Percentiles rank a stretch among this genome's conserved stretches.
Evolutionary conservation across 1,140 invertebrate genomes (phyloP).

Genomic region (Protaetia brevitarsis): DNA sequence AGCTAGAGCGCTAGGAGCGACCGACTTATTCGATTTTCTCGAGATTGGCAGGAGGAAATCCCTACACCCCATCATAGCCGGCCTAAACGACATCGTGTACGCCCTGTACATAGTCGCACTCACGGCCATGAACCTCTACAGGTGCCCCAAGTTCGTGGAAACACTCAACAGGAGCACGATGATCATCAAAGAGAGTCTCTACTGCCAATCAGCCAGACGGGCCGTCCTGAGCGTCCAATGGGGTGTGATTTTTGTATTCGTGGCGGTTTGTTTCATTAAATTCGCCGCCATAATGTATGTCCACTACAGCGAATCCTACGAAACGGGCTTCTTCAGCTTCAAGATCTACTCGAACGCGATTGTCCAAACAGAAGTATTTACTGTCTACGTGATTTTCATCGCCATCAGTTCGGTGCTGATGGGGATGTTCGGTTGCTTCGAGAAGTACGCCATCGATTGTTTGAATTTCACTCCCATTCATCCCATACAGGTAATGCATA

Average conservation of each 20-base stretch:
- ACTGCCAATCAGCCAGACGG: slow-evolving; percentile 34
- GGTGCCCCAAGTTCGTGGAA: slow-evolving; percentile 32
- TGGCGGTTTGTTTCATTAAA: slow-evolving; percentile 20
- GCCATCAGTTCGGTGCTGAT: slow-evolving; percentile 32
- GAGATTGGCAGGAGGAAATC: slow-evolving; percentile 28
- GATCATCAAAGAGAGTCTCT: slow-evolving; percentile 32
- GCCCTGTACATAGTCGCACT: slow-evolving; percentile 31
- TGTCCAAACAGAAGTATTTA: slow-evolving; percentile 32
- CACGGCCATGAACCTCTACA: slow-evolving; percentile 28
- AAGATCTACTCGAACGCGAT: slow-evolving; percentile 32
- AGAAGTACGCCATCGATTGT: slow-evolving; percentile 34
- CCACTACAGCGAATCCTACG: slow-evolving; percentile 31
- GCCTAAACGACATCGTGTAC: slow-evolving; percentile 39
- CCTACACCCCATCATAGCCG: slow-evolving; percentile 33
- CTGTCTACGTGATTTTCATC: slow-evolving; percentile 36
- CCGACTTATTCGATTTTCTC: slow-evolving; percentile 32
- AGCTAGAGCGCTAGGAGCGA: slow-evolving; percentile 25
- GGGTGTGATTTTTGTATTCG: slow-evolving; percentile 22
- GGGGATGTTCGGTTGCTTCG: slow-evolving; percentile 39
- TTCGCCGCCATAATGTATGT: slow-evolving; percentile 28
- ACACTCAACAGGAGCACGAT: slow-evolving; percentile 32
- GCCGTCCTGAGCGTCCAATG: slow-evolving; percentile 30
- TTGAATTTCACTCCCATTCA: slow-evolving; percentile 38
- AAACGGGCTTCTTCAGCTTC: slow-evolving; percentile 32
- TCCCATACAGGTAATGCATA: slow-evolving; percentile 37